Conservation (phyloP, 2,797 vertebrate species). For the Galaxias olidus region DNA sequence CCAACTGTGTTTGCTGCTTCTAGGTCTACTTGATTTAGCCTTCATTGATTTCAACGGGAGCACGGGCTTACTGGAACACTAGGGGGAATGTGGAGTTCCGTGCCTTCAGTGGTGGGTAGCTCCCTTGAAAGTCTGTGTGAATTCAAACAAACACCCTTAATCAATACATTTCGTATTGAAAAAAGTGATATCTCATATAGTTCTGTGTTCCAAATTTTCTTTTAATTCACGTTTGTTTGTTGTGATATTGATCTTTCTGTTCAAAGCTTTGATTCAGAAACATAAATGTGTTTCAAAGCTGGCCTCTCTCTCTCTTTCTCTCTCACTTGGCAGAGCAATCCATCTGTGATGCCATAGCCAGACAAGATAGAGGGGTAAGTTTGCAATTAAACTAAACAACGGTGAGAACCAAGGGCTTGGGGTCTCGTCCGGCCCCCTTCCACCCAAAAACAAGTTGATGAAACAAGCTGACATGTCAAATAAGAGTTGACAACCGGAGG, state of each 20-base stretch:
- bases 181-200: too few relatives aligned
- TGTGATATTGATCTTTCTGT: background rate
- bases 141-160: too few relatives aligned
- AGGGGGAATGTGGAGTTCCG: too few relatives aligned
- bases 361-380: background rate
- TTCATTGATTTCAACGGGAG: too few relatives aligned
- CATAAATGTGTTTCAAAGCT: background rate
- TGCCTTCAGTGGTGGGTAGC: too few relatives aligned
- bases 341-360: background rate
- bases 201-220: too few relatives aligned
- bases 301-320: background rate
- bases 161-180: too few relatives aligned
- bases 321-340: too few relatives aligned
- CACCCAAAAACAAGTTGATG: background rate
- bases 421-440: background rate
- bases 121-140: too few relatives aligned
- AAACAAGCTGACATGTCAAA: slow-evolving; percentile 1
- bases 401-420: background rate
- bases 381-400: background rate
- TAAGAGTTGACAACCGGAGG: background rate
- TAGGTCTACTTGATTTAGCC: too few relatives aligned
- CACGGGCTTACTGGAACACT: too few relatives aligned
- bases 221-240: background rate
- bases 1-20: too few relatives aligned
- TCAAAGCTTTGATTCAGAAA: background rate